These are phyloP conservation scores for Sebastes cheni DNA, from an alignment of 2,797 vertebrate genomes.

Conservation along the genomic window DNA sequence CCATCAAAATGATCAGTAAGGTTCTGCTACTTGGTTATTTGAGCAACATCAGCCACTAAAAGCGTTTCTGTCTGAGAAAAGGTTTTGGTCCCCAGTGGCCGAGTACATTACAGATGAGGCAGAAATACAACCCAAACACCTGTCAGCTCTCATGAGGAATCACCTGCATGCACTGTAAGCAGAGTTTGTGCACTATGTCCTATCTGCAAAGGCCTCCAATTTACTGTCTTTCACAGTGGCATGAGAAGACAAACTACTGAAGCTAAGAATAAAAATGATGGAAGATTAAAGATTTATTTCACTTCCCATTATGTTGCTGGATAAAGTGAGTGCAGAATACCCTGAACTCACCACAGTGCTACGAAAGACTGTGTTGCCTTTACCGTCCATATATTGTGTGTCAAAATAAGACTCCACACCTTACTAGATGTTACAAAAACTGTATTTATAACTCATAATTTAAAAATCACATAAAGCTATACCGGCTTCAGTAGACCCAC, in stretches of 20 bases:
- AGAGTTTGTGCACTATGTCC: slow-evolving; percentile 1
- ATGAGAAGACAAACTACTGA: slow-evolving; percentile 7
- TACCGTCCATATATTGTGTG: neutral
- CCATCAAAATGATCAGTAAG: neutral
- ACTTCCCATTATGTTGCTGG: neutral
- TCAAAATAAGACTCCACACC: neutral
- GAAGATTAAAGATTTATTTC: slow-evolving; percentile 22
- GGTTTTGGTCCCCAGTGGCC: neutral
- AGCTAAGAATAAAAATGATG: slow-evolving; percentile 1
- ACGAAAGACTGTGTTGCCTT: neutral
- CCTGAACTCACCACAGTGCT: neutral
- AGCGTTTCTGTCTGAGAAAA: neutral
- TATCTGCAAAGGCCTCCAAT: neutral
- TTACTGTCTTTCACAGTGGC: neutral
- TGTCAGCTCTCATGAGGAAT: slow-evolving; percentile 27
- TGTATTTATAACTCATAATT: neutral
- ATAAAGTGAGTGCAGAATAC: neutral
- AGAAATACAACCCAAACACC: neutral
- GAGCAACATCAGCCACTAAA: neutral
- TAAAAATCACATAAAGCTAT: neutral
- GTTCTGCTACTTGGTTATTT: neutral
- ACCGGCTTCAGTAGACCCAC: neutral
- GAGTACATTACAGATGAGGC: neutral
- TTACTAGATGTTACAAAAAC: neutral
- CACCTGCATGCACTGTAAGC: neutral